These are phyloP conservation scores for Lepus townsendii DNA, from an alignment of 2,797 vertebrate genomes.

Conservation along the genomic window DNA sequence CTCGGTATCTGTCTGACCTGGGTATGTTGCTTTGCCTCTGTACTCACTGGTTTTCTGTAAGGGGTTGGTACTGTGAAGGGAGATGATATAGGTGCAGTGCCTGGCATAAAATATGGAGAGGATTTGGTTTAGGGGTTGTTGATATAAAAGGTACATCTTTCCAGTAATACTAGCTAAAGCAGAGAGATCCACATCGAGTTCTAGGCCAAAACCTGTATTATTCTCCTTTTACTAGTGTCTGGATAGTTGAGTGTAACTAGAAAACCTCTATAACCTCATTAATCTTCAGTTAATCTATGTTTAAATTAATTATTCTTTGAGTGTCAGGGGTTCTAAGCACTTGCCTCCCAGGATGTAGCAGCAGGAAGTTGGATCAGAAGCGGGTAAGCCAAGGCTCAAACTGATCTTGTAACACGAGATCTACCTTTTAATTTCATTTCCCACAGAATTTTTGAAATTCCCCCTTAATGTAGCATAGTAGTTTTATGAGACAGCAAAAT, in stretches of 20 bases:
- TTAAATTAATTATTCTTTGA: not conserved
- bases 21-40: not conserved
- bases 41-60: not conserved
- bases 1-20: not conserved
- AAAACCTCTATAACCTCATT: slow-evolving; percentile 8
- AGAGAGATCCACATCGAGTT: not conserved
- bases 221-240: not conserved
- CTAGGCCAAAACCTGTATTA: not conserved
- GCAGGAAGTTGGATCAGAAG: no score
- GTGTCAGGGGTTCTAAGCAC: not conserved
- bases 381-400: no score
- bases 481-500: not conserved
- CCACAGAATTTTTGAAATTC: no score
- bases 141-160: not conserved
- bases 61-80: not conserved
- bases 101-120: not conserved
- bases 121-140: not conserved
- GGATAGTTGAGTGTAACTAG: not conserved
- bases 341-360: no score
- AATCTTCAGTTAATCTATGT: not conserved
- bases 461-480: no score
- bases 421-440: no score
- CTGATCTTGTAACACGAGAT: no score
- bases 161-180: not conserved
- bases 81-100: not conserved